Base-by-base conservation (phyloP, 2,888 invertebrate species). In the Mayetiola destructor region DNA sequence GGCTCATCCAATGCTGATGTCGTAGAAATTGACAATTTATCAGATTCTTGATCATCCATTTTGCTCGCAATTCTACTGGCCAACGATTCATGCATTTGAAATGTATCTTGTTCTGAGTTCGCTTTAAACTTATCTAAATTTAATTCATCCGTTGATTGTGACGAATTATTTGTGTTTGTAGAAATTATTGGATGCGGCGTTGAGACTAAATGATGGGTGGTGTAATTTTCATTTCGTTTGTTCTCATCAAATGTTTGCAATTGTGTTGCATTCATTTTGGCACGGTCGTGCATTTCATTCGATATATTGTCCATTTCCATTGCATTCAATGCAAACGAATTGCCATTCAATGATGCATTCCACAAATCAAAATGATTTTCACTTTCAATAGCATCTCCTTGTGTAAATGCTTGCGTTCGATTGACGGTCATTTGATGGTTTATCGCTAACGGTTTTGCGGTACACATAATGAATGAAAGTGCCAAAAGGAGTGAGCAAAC, bases 401-500 rank as follows among this genome's bases (percentile, higher is more conserved):
- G 48, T 27, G 27, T 27, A n/a, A 48, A 2, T 48, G 48, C 48
- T 23, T 20, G 10, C 18, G 39, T 42, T 39, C 20, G n/a, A 40
- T 8, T 5, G 56, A n/a, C 21, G 23, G 42, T 42, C 29, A 40
- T 16, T 32, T 3, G 3, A 29, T 29, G 21, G 27, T 2, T 10
- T 14, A 32, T 18, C 32, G 21, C 14, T 14, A 23, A 5, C 3
- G 56, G 70, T 69, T 69, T 68, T 58, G 69, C 69, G 63, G 61
- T 58, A 36, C 60, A 68, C 59, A 65, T 68, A 65, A 66, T 64
- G 63, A 62, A 68, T 66, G 59, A 69, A 66, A 61, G 60, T 59
- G 68, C 65, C 66, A 69, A 57, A 55, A 72, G 71, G 72, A 73
- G 70, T 71, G 72, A 72, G 60, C 71, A 48, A 27, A 48, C 70